These are phyloP conservation scores for Neoscelio sp. DNA, from an alignment of 2,888 invertebrate genomes.

Conservation along the genomic window DNA sequence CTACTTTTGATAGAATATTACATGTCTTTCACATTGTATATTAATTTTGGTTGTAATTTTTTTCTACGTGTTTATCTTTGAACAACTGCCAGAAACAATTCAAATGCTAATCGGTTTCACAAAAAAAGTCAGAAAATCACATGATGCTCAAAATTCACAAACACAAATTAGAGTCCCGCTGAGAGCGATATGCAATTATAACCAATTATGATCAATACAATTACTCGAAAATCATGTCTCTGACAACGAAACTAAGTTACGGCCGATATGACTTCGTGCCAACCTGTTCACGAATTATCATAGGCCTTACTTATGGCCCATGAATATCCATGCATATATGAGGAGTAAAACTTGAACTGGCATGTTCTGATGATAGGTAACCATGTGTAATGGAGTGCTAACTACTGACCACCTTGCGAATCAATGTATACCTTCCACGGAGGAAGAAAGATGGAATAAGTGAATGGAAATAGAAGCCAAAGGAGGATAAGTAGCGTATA, in stretches of 20 bases:
- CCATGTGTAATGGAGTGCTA: conserved; percentile 82
- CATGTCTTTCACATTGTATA: no score
- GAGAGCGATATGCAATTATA: conserved; percentile 50
- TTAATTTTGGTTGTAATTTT: no score
- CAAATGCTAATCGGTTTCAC: conserved; percentile 34
- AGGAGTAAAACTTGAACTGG: conserved; percentile 75
- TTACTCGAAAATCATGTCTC: conserved; percentile 59
- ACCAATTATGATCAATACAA: conserved; percentile 68
- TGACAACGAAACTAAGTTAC: conserved; percentile 43
- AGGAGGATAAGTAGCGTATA: conserved; percentile 27
- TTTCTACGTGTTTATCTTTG: no score
- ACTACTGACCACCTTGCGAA: conserved; percentile 79
- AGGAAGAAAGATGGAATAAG: conserved; percentile 46
- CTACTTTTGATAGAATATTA: no score
- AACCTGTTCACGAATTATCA: conserved; percentile 56
- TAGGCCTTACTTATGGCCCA: conserved; percentile 71
- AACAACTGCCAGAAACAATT: conserved; percentile 32
- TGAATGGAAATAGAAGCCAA: conserved; percentile 49
- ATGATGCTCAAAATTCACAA: not conserved
- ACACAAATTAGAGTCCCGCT: not conserved
- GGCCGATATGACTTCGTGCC: conserved; percentile 19
- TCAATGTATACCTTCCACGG: conserved; percentile 66
- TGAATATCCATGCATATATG: conserved; percentile 75
- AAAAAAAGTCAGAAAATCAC: conserved; percentile 11
- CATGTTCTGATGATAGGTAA: conserved; percentile 81